Conservation (phyloP, 2,888 invertebrate species). For the Drosophila gaucha region DNA sequence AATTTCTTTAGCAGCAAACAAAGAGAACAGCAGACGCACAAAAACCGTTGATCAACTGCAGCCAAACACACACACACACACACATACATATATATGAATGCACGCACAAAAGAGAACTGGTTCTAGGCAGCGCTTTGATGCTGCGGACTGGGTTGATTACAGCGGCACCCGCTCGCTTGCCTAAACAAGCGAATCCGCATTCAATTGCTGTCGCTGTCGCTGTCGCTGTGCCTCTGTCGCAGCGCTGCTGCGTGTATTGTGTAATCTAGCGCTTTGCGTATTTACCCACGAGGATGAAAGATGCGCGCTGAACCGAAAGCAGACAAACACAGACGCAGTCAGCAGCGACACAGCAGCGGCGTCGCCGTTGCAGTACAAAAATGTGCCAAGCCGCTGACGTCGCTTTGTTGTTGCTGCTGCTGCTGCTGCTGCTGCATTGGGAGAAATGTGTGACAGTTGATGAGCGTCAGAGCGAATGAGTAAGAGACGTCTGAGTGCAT, state of each 20-base stretch:
- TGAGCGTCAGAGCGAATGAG: conserved; percentile 73
- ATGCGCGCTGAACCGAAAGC: conserved; percentile 76
- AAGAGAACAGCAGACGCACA: conserved; percentile 45
- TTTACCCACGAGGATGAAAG: conserved; percentile 80
- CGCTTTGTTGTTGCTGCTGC: conserved; percentile 30
- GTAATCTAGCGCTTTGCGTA: conserved; percentile 76
- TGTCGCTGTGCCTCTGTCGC: neutral
- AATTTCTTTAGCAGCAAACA: conserved; percentile 61
- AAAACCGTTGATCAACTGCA: conserved; percentile 48
- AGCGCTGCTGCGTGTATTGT: conserved; percentile 50
- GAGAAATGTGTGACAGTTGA: conserved; percentile 83
- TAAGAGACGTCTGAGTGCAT: conserved; percentile 51
- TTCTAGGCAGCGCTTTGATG: conserved; percentile 48
- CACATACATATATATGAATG: conserved; percentile 6
- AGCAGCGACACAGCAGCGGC: conserved; percentile 21
- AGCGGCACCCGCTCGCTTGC: neutral
- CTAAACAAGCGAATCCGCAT: conserved; percentile 34
- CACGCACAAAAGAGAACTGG: conserved; percentile 36
- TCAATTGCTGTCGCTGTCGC: conserved; percentile 8
- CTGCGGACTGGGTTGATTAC: conserved; percentile 43
- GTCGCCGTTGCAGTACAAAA: conserved; percentile 44
- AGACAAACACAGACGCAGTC: conserved; percentile 59
- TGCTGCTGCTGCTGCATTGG: conserved; percentile 46
- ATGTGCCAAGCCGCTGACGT: conserved; percentile 73
- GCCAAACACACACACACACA: conserved; percentile 8